Conservation (phyloP, 1,140 invertebrate genomes). For the Meloidogyne exigua region DNA sequence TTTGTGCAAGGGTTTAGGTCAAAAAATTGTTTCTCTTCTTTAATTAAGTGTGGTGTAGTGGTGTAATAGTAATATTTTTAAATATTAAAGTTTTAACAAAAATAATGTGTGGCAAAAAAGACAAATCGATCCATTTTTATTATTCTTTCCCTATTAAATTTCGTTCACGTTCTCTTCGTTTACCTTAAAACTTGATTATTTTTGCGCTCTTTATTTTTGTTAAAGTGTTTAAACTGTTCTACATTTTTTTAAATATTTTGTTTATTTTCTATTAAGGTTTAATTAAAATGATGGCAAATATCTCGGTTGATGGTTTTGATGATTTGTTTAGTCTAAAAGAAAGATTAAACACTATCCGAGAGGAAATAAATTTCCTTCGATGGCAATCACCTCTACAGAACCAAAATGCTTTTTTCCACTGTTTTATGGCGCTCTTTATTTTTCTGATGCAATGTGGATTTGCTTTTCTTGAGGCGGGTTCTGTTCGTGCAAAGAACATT, state of each 20-base stretch:
- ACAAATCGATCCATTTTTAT: background rate
- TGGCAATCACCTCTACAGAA: conserved; percentile 21
- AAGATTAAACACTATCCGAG: background rate
- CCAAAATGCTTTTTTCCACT: conserved; percentile 48
- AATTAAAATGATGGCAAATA: background rate
- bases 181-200: background rate
- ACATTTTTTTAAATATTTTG: too few relatives aligned
- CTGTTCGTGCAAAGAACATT: conserved; percentile 68
- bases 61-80: too few relatives aligned
- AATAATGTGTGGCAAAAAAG: background rate
- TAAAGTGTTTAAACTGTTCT: background rate
- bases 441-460: conserved; percentile 70
- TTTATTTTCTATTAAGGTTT: background rate
- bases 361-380: background rate
- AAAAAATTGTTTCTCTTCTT: too few relatives aligned
- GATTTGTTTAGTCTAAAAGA: background rate
- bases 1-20: too few relatives aligned
- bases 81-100: too few relatives aligned
- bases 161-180: background rate
- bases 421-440: conserved; percentile 49
- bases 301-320: background rate
- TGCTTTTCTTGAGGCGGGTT: conserved; percentile 70
- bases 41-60: too few relatives aligned
- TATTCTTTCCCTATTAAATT: background rate
- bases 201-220: background rate